phyloP scores from a whole-genome alignment of 2,113 vertebrate genomes.

The Actinemys pallida region DNA sequence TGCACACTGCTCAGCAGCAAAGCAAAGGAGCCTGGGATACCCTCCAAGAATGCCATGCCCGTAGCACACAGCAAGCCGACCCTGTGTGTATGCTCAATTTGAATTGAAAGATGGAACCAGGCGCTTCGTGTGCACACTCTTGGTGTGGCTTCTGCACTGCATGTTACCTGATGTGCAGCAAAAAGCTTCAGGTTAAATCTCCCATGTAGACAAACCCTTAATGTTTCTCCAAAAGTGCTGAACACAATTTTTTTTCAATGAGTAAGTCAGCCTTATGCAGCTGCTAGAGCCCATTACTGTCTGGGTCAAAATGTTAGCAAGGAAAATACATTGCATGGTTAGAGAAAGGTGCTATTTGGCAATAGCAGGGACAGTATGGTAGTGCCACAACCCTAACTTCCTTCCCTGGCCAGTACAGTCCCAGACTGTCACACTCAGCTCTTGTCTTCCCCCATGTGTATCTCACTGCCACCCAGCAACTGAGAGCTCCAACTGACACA shows the following conservation, averaged over 20 bases:
- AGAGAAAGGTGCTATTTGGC: background rate
- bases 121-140: too few relatives aligned
- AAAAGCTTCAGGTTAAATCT: too few relatives aligned
- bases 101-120: too few relatives aligned
- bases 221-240: too few relatives aligned
- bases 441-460: background rate
- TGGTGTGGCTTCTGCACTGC: too few relatives aligned
- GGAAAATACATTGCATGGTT: background rate
- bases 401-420: background rate
- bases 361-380: background rate
- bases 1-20: background rate
- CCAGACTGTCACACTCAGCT: background rate
- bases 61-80: too few relatives aligned
- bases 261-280: fast-evolving
- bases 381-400: background rate
- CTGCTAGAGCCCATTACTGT: background rate
- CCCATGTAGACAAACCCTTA: too few relatives aligned
- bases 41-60: too few relatives aligned
- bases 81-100: too few relatives aligned
- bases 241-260: too few relatives aligned
- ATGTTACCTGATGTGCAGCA: too few relatives aligned
- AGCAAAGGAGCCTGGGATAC: too few relatives aligned
- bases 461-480: background rate
- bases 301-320: background rate
- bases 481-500: background rate